phyloP scores from a whole-genome alignment of 2,797 vertebrate genomes.

The Anabacerthia variegaticeps region DNA sequence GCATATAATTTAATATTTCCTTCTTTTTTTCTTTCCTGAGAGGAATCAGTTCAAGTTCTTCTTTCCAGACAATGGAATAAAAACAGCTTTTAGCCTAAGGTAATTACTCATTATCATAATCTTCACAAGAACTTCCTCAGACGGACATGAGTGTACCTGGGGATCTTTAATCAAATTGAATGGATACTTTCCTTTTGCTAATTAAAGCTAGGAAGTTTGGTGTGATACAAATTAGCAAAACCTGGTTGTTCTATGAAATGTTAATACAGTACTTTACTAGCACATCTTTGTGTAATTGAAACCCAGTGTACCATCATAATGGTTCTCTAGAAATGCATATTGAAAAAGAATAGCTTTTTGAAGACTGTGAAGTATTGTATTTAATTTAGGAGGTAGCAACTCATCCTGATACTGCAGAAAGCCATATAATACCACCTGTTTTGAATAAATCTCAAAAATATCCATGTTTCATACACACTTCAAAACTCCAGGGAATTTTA shows the following conservation, averaged over 20 bases:
- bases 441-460: not conserved
- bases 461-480: not conserved
- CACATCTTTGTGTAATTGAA: conserved; percentile 16
- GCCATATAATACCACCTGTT: not conserved
- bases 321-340: not conserved
- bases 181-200: conserved; percentile 58
- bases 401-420: not conserved
- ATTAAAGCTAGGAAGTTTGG: conserved; percentile 64
- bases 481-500: not conserved
- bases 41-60: not conserved
- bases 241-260: conserved; percentile 31
- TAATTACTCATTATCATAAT: conserved; percentile 64
- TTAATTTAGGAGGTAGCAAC: not conserved
- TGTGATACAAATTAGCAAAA: conserved; percentile 69
- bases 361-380: not conserved
- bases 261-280: conserved; percentile 37
- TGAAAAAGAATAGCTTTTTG: not conserved
- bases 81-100: conserved; percentile 47
- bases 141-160: conserved; percentile 55
- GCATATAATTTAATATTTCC: not conserved
- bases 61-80: conserved; percentile 46
- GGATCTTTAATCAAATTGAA: conserved; percentile 63
- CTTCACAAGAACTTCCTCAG: conserved; percentile 63
- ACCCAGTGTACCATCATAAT: not conserved
- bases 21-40: conserved; percentile 15